These are phyloP conservation scores for Volucella inflata DNA, from an alignment of 2,888 invertebrate species.

Conservation along the genomic window DNA sequence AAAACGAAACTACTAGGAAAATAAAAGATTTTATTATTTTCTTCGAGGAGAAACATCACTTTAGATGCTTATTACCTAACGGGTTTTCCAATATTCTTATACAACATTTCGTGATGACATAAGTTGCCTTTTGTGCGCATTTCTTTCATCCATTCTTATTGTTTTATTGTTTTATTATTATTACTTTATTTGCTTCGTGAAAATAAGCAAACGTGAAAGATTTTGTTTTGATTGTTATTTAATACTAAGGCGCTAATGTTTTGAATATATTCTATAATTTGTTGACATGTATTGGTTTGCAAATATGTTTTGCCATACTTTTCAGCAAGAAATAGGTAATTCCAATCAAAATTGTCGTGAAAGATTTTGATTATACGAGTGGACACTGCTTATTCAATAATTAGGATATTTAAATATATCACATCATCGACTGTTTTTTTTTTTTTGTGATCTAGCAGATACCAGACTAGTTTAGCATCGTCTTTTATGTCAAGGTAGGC, in stretches of 20 bases:
- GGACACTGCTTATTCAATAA: too few species aligned
- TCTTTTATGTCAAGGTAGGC: too few species aligned
- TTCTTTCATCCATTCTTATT: conserved; percentile 1
- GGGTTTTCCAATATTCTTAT: not conserved
- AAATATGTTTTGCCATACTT: not conserved
- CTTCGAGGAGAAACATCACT: too few species aligned
- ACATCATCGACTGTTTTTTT: too few species aligned
- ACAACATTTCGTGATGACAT: not conserved
- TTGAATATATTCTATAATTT: not conserved
- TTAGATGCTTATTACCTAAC: not conserved
- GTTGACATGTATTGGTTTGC: conserved; percentile 1
- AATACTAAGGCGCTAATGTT: not conserved
- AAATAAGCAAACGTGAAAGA: not conserved
- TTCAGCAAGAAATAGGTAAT: too few species aligned
- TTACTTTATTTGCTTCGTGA: conserved; percentile 9
- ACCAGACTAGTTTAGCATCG: too few species aligned
- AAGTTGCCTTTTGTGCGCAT: not conserved
- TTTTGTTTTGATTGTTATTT: conserved; percentile 4
- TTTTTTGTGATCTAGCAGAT: too few species aligned
- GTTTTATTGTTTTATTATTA: conserved; percentile 11
- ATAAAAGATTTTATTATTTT: too few species aligned
- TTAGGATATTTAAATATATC: too few species aligned
- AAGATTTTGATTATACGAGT: too few species aligned
- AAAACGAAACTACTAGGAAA: too few species aligned
- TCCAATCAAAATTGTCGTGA: too few species aligned